A percentile compares a stretch with the other conserved stretches of the same genome.
phyloP scores from a whole-genome alignment of 2,888 invertebrate genomes.

The Pterobdella sp. region DNA sequence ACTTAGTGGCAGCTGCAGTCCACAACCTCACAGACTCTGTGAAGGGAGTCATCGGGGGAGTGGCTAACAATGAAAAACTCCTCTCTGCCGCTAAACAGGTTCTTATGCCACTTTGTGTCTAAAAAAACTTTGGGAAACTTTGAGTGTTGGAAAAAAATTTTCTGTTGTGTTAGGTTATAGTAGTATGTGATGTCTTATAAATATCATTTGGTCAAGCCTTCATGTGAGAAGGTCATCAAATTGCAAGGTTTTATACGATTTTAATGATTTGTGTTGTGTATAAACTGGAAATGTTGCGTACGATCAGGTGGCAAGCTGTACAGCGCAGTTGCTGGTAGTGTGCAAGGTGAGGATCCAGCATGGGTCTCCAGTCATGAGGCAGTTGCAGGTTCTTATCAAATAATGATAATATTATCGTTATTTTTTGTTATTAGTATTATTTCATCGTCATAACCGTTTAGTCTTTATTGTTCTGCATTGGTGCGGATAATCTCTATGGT shows the following conservation, averaged over 20 bases:
- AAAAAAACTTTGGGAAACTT: too few relatives aligned
- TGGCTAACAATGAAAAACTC: constrained; percentile 73
- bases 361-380: constrained; percentile 81
- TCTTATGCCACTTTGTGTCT: too few relatives aligned
- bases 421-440: not conserved
- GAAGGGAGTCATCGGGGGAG: constrained; percentile 78
- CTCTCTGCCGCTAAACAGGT: constrained; percentile 83
- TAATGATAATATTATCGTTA: not conserved
- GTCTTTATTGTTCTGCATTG: not conserved
- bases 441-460: not conserved
- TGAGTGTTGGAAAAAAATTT: too few relatives aligned
- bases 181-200: too few relatives aligned
- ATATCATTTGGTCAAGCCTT: too few relatives aligned
- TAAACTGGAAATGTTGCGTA: too few relatives aligned
- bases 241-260: too few relatives aligned
- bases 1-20: constrained; percentile 91
- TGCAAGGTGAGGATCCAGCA: constrained; percentile 98
- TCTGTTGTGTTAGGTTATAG: too few relatives aligned
- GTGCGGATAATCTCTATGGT: too few relatives aligned
- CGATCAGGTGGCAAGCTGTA: constrained; percentile 89
- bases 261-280: too few relatives aligned
- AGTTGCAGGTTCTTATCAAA: constrained; percentile 58
- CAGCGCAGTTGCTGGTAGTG: constrained; percentile 91
- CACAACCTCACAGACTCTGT: constrained; percentile 96
- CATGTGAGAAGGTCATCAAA: too few relatives aligned